These are phyloP conservation scores for Boloria euphrosyne DNA, from an alignment of 2,888 invertebrate species.

Conservation along the genomic window DNA sequence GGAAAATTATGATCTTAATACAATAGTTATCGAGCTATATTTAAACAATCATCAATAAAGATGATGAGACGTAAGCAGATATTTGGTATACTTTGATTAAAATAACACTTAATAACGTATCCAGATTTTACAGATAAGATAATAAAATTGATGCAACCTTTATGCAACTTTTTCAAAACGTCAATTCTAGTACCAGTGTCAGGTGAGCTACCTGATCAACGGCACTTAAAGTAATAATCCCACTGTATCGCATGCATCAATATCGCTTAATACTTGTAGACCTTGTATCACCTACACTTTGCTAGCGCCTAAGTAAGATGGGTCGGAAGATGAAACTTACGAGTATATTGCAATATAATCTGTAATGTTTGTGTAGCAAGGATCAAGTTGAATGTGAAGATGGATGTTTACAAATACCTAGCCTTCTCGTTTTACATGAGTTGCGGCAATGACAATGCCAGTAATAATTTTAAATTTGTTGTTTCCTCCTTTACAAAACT, in stretches of 20 bases:
- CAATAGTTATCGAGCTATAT: too few species aligned
- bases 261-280: constrained; percentile 40
- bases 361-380: constrained; percentile 23
- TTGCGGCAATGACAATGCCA: constrained; percentile 30
- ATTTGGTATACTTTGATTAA: background rate
- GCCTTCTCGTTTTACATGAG: constrained; percentile 33
- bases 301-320: constrained; percentile 26
- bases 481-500: constrained; percentile 17
- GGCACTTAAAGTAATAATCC: constrained; percentile 38
- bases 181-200: constrained; percentile 35
- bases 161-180: constrained; percentile 20
- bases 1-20: too few species aligned
- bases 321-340: constrained; percentile 14
- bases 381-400: constrained; percentile 8
- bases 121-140: constrained; percentile 1
- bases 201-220: constrained; percentile 33
- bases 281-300: constrained; percentile 42
- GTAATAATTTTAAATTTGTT: constrained; percentile 27
- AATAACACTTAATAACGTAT: background rate
- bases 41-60: too few species aligned
- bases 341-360: constrained; percentile 26
- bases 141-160: constrained; percentile 18
- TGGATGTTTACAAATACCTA: constrained; percentile 25
- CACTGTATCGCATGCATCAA: constrained; percentile 38
- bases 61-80: background rate